Percentiles rank a stretch among this genome's conserved stretches.
These are phyloP conservation scores for Chironex yamaguchii DNA, from an alignment of 30 jellyfish, hydroid and myxozoan genomes.

Conservation along the genomic window DNA sequence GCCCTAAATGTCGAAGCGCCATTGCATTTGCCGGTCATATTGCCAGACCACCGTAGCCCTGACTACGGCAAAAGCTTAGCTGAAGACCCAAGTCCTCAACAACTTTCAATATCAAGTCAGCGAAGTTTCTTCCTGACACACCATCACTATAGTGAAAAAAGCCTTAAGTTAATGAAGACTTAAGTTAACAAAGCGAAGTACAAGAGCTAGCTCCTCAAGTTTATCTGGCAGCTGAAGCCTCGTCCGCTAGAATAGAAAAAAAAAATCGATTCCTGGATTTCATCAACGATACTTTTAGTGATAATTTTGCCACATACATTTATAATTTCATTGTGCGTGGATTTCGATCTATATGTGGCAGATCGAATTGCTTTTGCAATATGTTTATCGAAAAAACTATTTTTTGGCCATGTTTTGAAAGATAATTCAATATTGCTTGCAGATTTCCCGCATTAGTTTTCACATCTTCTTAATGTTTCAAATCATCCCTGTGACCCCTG, in stretches of 20 bases:
- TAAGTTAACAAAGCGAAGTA: conserved; percentile 6
- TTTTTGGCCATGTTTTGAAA: conserved; percentile 1
- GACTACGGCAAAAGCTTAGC: conserved; percentile 5
- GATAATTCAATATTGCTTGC: conserved; percentile 1
- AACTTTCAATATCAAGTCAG: background rate
- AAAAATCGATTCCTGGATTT: too few relatives aligned
- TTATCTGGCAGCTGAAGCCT: conserved; percentile 26
- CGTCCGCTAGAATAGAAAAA: conserved; percentile 45
- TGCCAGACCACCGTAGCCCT: conserved; percentile 62
- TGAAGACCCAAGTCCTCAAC: conserved; percentile 14
- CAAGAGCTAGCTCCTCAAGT: conserved; percentile 13
- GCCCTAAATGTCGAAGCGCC: conserved; percentile 28
- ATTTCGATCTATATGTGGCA: too few relatives aligned
- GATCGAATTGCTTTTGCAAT: too few relatives aligned
- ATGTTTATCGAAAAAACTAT: too few relatives aligned
- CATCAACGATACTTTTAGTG: too few relatives aligned
- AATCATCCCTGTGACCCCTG: conserved; percentile 3
- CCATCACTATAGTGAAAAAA: background rate
- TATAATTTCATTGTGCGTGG: too few relatives aligned
- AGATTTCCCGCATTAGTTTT: conserved; percentile 2
- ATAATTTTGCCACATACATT: too few relatives aligned
- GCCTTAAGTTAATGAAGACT: background rate
- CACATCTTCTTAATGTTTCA: conserved; percentile 1
- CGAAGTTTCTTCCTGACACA: background rate
- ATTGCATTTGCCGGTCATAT: conserved; percentile 35